These are phyloP conservation scores for Drosophila mulleri DNA, from an alignment of 2,888 invertebrate genomes.

Conservation along the genomic window DNA sequence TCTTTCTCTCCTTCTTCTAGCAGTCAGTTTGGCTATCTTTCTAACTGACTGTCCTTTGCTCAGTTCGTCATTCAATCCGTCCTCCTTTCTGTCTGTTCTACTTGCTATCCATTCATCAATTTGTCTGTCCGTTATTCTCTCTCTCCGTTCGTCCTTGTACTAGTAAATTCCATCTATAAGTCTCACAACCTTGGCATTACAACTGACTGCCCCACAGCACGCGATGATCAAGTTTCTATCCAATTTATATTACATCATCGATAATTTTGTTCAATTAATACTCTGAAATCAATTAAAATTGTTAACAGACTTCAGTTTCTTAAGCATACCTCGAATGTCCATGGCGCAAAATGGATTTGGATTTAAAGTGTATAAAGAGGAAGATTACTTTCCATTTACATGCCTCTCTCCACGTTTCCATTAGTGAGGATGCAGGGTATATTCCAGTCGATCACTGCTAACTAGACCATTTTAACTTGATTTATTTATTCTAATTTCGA, in stretches of 20 bases:
- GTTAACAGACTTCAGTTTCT: not conserved
- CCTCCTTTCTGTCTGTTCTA: too few relatives aligned
- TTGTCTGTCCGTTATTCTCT: not conserved
- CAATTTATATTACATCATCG: not conserved
- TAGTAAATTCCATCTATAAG: not conserved
- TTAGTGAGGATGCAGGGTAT: not conserved
- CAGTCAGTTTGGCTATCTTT: too few relatives aligned
- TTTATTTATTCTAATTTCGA: not conserved
- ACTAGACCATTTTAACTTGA: not conserved
- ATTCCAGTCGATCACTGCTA: not conserved
- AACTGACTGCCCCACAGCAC: not conserved
- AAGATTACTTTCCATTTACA: not conserved
- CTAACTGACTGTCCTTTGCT: not conserved
- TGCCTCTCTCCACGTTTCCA: not conserved
- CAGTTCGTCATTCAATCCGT: not conserved
- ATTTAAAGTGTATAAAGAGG: not conserved
- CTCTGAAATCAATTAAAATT: not conserved
- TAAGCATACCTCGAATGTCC: not conserved
- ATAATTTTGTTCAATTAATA: not conserved
- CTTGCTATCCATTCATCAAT: too few relatives aligned
- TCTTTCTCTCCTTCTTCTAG: too few relatives aligned
- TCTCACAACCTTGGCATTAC: not conserved
- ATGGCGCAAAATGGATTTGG: not conserved
- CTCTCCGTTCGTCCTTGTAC: not conserved
- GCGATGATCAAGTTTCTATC: not conserved